phyloP scores from a whole-genome alignment of 92 coral and sea anemone species.

The Palythoa caribaeorum region DNA sequence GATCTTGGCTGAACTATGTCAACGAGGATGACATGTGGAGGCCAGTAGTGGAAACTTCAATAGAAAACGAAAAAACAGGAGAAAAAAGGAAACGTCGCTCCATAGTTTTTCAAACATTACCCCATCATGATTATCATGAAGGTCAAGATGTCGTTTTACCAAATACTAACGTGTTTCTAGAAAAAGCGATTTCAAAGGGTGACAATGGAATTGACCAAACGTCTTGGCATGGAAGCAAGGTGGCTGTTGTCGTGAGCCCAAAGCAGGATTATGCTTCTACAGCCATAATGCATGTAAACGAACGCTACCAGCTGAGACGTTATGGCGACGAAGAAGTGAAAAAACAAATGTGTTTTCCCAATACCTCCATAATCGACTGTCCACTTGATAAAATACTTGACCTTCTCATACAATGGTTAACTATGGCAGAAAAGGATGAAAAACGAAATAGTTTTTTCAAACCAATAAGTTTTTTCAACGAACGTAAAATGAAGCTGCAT shows the following conservation, averaged over 20 bases:
- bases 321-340: conserved; percentile 16
- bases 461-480: neutral
- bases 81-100: neutral
- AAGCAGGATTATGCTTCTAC: conserved; percentile 5
- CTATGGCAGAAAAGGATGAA: neutral
- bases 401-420: neutral
- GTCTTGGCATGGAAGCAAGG: conserved; percentile 10
- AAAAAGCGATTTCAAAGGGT: neutral
- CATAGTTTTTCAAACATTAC: neutral
- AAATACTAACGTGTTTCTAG: conserved; percentile 3
- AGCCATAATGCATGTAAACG: conserved; percentile 17
- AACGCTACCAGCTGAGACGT: neutral
- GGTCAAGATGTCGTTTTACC: conserved; percentile 7
- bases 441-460: neutral
- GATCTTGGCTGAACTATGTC: conserved; percentile 15
- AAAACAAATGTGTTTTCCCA: neutral
- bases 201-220: neutral
- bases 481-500: neutral
- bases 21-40: conserved; percentile 18
- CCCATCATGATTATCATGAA: conserved; percentile 19
- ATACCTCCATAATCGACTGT: neutral
- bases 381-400: neutral
- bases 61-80: neutral
- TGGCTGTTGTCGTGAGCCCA: conserved; percentile 1
- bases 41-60: neutral